phyloP scores from a whole-genome alignment of 2,113 vertebrate species.

The Aptenodytes forsteri region DNA sequence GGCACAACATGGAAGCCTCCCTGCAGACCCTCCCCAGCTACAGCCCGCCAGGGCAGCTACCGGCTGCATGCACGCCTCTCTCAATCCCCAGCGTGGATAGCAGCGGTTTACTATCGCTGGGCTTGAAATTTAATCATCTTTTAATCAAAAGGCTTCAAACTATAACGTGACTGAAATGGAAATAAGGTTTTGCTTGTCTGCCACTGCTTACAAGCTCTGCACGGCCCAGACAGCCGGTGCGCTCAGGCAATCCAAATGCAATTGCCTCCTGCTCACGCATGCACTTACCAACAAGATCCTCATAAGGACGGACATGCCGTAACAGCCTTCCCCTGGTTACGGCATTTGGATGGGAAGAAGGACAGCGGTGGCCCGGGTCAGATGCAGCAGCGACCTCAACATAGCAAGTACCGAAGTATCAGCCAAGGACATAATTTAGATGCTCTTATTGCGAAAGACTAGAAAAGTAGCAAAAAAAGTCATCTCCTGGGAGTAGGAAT shows the following conservation, averaged over 20 bases:
- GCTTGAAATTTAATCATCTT: neutral
- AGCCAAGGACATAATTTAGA: neutral
- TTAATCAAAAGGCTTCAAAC: neutral
- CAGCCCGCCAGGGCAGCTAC: neutral
- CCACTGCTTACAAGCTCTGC: accelerated
- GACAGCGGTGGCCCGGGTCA: accelerated
- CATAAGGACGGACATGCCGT: accelerated
- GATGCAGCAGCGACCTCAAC: neutral
- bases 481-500: neutral
- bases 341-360: accelerated
- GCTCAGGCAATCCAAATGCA: accelerated
- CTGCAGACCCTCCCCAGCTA: neutral
- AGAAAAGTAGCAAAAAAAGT: neutral
- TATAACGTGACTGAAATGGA: neutral
- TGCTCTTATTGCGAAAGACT: neutral
- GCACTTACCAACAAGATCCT: neutral
- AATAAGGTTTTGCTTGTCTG: neutral
- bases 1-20: neutral
- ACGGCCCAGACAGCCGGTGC: accelerated
- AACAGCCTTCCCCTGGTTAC: accelerated
- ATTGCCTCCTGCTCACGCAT: accelerated
- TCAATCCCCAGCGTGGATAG: accelerated
- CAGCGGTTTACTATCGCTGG: accelerated
- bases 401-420: neutral
- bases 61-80: neutral